Evolutionary conservation across 2,888 invertebrate genomes (phyloP).

Genomic region (Kryphioiulus occultus): DNA sequence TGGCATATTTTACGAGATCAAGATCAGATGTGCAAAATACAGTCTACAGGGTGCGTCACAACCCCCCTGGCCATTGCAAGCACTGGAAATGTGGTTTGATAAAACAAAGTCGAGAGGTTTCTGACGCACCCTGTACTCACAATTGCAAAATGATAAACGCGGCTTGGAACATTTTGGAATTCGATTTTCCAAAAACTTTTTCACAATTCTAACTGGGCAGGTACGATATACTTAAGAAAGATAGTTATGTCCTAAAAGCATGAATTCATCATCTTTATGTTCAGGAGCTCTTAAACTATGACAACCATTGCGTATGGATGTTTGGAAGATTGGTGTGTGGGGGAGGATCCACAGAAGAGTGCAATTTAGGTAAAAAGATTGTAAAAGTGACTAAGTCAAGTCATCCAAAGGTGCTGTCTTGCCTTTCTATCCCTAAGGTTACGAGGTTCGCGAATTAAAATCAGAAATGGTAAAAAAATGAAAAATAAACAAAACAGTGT

Average conservation of each 20-base stretch:
- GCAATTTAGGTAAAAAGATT: not conserved
- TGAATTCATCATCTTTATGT: not conserved
- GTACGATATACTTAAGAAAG: not conserved
- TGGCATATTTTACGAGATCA: constrained; percentile 28
- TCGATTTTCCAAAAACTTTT: not conserved
- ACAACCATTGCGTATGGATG: not conserved
- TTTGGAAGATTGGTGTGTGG: constrained; percentile 2
- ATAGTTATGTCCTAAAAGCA: not conserved
- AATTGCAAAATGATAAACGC: not conserved
- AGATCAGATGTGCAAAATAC: not conserved
- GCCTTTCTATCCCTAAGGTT: constrained; percentile 5
- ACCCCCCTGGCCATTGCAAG: not conserved
- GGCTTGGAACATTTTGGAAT: constrained; percentile 3
- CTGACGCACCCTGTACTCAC: not conserved
- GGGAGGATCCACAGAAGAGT: not conserved
- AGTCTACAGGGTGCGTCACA: not conserved
- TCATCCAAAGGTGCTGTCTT: not conserved
- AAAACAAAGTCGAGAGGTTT: not conserved
- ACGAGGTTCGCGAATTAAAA: constrained; percentile 3
- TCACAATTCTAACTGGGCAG: not conserved
- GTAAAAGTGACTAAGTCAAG: constrained; percentile 2
- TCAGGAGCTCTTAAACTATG: not conserved
- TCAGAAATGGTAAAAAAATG: constrained; percentile 27
- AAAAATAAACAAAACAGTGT: constrained; percentile 17
- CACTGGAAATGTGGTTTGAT: not conserved